These are phyloP conservation scores for Xestobium rufovillosum DNA, from an alignment of 2,888 invertebrate genomes.

Conservation along the genomic window DNA sequence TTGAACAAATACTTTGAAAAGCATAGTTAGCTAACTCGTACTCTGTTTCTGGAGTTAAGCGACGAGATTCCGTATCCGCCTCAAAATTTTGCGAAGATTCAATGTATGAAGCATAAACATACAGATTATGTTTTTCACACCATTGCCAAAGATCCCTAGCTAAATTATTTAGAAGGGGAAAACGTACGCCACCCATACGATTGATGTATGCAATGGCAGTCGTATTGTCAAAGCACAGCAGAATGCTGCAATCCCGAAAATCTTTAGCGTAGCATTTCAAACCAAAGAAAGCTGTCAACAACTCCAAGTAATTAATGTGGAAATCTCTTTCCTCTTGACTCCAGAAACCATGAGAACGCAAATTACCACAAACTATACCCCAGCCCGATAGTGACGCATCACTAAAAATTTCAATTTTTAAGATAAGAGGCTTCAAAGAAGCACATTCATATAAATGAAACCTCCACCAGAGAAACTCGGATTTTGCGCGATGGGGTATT, in stretches of 20 bases:
- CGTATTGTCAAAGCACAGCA: conserved; percentile 18
- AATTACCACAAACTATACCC: too few species aligned
- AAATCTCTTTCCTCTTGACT: too few species aligned
- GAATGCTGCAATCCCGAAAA: conserved; percentile 8
- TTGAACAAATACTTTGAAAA: conserved; percentile 7
- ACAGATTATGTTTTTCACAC: conserved; percentile 23
- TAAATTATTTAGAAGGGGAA: conserved; percentile 20
- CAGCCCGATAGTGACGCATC: too few species aligned
- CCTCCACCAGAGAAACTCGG: too few species aligned
- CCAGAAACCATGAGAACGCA: too few species aligned
- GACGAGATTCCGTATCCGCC: conserved; percentile 21
- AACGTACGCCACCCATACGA: conserved; percentile 20
- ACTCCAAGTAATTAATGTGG: too few species aligned
- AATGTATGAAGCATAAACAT: conserved; percentile 22
- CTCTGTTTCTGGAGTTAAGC: conserved; percentile 13
- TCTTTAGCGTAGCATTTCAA: conserved; percentile 17
- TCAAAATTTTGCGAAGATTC: conserved; percentile 19
- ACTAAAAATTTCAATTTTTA: too few species aligned
- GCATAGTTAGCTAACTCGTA: conserved; percentile 9
- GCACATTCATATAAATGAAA: too few species aligned
- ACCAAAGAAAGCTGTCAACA: conserved; percentile 14
- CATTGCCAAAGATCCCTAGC: conserved; percentile 22
- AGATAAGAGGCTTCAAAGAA: too few species aligned
- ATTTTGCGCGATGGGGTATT: too few species aligned
- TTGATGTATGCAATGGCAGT: conserved; percentile 21